These are phyloP conservation scores for Zaprionus taronus DNA, from an alignment of 1,140 invertebrate genomes.

Conservation along the genomic window DNA sequence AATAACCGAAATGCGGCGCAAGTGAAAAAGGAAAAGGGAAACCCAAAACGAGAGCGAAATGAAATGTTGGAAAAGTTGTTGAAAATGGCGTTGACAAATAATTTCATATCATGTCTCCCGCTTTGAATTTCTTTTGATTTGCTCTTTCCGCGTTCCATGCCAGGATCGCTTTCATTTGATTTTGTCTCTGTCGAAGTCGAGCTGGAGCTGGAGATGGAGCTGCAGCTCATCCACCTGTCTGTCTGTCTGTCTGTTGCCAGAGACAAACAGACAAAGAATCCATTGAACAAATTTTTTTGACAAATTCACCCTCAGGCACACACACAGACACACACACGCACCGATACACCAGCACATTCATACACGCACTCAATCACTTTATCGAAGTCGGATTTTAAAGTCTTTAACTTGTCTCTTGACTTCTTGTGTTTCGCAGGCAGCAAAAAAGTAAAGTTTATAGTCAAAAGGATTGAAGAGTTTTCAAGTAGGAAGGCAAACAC, in stretches of 20 bases:
- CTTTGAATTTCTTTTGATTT: conserved; percentile 61
- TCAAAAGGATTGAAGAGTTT: conserved; percentile 66
- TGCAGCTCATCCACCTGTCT: conserved; percentile 56
- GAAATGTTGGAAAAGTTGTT: conserved; percentile 81
- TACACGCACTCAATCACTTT: conserved; percentile 76
- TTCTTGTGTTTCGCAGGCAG: conserved; percentile 35
- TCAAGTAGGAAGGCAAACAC: conserved; percentile 38
- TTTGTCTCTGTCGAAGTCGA: conserved; percentile 9
- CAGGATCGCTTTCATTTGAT: conserved; percentile 77
- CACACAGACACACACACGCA: conserved; percentile 64
- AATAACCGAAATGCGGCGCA: conserved; percentile 28
- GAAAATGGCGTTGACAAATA: conserved; percentile 82
- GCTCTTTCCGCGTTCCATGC: conserved; percentile 14
- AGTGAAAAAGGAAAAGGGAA: conserved; percentile 45
- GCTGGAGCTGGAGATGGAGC: conserved; percentile 35
- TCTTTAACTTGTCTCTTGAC: conserved; percentile 82
- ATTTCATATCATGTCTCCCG: conserved; percentile 79
- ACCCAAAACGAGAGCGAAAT: conserved; percentile 42
- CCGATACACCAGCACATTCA: conserved; percentile 56
- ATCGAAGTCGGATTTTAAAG: conserved; percentile 74
- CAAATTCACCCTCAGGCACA: conserved; percentile 57
- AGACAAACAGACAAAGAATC: conserved; percentile 39
- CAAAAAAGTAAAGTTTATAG: conserved; percentile 57
- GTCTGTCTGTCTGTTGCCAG: conserved; percentile 4
- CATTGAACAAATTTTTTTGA: conserved; percentile 50